A percentile compares a stretch with the other conserved stretches of the same genome.
Evolutionary conservation across 2,797 vertebrate genomes (phyloP).

Genomic region (Channa striata): DNA sequence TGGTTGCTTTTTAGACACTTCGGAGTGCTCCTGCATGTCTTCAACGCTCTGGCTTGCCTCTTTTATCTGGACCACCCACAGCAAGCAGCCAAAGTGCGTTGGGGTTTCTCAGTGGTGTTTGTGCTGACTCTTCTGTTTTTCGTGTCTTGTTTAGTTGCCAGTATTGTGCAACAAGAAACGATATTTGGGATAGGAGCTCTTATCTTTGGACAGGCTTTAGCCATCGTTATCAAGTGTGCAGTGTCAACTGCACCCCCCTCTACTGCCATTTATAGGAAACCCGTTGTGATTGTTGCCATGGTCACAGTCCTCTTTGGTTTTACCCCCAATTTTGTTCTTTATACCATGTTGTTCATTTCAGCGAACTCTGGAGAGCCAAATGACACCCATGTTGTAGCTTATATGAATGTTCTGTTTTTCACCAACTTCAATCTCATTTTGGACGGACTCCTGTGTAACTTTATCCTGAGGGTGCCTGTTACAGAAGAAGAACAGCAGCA

Average conservation of each 20-base stretch:
- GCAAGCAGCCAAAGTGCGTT: neutral
- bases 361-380: too few species aligned
- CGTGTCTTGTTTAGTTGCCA: neutral
- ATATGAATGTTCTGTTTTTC: neutral
- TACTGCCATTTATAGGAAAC: neutral
- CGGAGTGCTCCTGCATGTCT: neutral
- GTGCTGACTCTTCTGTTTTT: rapidly evolving
- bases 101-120: rapidly evolving
- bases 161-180: too few species aligned
- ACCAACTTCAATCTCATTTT: neutral
- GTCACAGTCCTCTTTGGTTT: neutral
- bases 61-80: neutral
- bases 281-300: neutral
- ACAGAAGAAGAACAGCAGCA: neutral
- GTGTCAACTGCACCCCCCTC: neutral
- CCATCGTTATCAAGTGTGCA: neutral
- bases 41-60: neutral
- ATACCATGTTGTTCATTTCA: neutral
- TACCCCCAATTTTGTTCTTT: neutral
- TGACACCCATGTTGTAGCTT: neutral
- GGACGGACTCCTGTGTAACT: neutral
- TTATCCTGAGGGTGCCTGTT: neutral
- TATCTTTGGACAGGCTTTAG: neutral
- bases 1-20: neutral
- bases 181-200: neutral